phyloP scores from a whole-genome alignment of 2,888 invertebrate species.

The Steinernema scapterisci region DNA sequence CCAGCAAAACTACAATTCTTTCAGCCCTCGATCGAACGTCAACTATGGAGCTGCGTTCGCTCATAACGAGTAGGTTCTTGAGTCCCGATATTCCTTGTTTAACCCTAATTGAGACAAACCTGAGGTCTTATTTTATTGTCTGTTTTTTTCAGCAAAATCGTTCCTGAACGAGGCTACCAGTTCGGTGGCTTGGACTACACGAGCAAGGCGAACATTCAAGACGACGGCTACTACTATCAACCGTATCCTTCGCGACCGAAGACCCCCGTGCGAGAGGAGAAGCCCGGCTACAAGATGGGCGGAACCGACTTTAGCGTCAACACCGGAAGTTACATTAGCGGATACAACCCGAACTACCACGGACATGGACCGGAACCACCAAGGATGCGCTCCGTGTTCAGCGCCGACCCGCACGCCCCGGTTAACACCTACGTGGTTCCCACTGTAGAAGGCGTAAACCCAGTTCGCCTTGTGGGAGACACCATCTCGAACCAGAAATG shows the following conservation, averaged over 20 bases:
- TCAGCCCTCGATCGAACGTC: not conserved
- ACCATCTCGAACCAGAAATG: conserved; percentile 62
- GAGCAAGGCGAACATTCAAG: conserved; percentile 14
- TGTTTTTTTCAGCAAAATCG: conserved; percentile 31
- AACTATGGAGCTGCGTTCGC: not conserved
- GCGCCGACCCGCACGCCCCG: conserved; percentile 58
- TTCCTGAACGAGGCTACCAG: conserved; percentile 45
- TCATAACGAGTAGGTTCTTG: not conserved
- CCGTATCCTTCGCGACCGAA: not conserved
- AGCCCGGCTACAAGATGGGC: conserved; percentile 44
- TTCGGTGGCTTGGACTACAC: conserved; percentile 50
- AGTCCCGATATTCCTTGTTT: no score
- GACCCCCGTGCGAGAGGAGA: conserved; percentile 43
- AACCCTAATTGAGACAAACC: no score
- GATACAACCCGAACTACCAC: conserved; percentile 50
- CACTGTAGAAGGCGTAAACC: conserved; percentile 51
- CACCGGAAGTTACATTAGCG: conserved; percentile 20
- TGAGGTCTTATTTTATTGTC: no score
- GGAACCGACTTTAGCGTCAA: conserved; percentile 22
- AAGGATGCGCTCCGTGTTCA: conserved; percentile 55
- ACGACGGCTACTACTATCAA: conserved; percentile 24
- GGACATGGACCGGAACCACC: conserved; percentile 64
- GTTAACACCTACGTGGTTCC: conserved; percentile 57
- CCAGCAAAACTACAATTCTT: not conserved
- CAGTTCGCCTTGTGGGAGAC: conserved; percentile 44